A percentile compares a stretch with the other conserved stretches of the same genome.
Conservation (phyloP, 2,797 vertebrate species). For the Silurus lanzhouensis region DNA sequence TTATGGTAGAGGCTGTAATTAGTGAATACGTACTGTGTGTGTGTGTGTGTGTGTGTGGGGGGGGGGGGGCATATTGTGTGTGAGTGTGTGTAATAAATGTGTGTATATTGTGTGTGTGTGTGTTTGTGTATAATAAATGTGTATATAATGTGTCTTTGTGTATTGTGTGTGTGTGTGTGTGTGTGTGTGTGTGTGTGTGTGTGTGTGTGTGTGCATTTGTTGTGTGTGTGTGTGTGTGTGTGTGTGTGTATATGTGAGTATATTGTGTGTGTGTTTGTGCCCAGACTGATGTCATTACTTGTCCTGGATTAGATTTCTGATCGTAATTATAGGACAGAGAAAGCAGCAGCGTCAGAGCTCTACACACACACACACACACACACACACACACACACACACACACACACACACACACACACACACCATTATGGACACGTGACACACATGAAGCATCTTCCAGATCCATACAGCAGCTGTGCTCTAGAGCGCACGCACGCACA, state of each 20-base stretch:
- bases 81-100: no score
- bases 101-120: neutral
- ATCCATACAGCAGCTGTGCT: neutral
- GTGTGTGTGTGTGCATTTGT: constrained; percentile 4
- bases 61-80: no score
- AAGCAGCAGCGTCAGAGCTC: neutral
- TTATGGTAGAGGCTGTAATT: neutral
- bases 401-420: no score
- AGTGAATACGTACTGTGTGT: neutral
- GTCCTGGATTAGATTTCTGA: no score
- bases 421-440: neutral
- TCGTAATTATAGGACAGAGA: neutral
- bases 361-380: neutral
- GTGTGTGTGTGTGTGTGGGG: neutral
- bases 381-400: no score
- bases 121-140: neutral
- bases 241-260: neutral
- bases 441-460: no score
- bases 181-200: neutral
- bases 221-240: neutral
- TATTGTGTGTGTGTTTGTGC: neutral
- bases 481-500: neutral
- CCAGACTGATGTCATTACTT: no score
- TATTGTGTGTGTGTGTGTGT: neutral
- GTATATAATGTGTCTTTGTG: neutral